These are phyloP conservation scores for Cyrtodaria siliqua DNA, from an alignment of 2,888 invertebrate species.

Conservation along the genomic window DNA sequence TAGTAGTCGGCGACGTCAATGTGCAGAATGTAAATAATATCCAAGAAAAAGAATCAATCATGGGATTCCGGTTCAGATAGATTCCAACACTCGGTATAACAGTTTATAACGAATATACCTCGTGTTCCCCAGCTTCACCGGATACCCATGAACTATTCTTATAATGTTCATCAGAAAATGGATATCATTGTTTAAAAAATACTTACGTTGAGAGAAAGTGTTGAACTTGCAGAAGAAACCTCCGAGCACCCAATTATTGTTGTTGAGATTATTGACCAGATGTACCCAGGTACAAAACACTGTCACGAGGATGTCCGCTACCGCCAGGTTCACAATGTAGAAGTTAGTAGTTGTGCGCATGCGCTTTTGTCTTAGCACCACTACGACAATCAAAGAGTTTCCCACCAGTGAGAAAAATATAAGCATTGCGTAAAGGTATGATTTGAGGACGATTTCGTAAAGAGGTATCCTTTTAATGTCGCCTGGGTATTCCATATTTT, in stretches of 20 bases:
- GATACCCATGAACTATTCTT: too few species aligned
- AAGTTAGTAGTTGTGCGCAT: constrained; percentile 73
- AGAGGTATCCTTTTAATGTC: constrained; percentile 42
- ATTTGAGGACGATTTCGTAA: constrained; percentile 64
- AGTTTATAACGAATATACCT: too few species aligned
- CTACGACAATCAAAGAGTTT: constrained; percentile 65
- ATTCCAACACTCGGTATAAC: too few species aligned
- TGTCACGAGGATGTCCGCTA: constrained; percentile 81
- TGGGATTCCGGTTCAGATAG: too few species aligned
- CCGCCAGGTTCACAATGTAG: constrained; percentile 82
- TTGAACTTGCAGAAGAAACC: constrained; percentile 92
- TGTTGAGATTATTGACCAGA: constrained; percentile 91
- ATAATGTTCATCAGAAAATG: too few species aligned
- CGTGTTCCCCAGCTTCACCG: too few species aligned
- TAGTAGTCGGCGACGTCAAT: too few species aligned
- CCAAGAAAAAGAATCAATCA: too few species aligned
- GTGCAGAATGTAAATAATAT: too few species aligned
- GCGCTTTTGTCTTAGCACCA: constrained; percentile 66
- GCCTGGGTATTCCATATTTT: constrained; percentile 37
- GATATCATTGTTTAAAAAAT: too few species aligned
- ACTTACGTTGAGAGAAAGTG: constrained; percentile 91
- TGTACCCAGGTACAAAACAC: constrained; percentile 91
- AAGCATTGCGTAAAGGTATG: constrained; percentile 51
- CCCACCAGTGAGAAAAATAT: constrained; percentile 62
- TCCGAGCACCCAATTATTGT: constrained; percentile 92